Conservation (phyloP, 2,113 vertebrate genomes). For the Promerops cafer region DNA sequence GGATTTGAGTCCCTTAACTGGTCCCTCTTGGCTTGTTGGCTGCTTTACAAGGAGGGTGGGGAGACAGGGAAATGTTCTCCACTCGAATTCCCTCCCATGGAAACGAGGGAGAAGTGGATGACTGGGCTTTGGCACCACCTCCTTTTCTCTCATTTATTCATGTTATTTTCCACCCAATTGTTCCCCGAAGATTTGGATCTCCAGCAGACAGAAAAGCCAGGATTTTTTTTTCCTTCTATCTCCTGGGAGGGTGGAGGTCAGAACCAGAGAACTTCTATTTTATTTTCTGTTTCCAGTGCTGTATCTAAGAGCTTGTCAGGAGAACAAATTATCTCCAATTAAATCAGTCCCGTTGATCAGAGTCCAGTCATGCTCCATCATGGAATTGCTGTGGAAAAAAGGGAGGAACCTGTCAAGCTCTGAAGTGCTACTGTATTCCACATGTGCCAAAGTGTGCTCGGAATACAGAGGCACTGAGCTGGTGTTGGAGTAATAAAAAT, state of each 20-base stretch:
- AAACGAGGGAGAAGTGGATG: neutral
- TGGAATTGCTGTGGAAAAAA: neutral
- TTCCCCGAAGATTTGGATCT: neutral
- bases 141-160: neutral
- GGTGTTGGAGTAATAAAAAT: neutral
- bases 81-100: neutral
- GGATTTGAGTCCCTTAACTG: conserved; percentile 25
- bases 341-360: neutral
- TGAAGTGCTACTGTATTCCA: neutral
- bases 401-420: neutral
- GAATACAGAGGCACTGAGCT: neutral
- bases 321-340: neutral
- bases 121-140: neutral
- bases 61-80: neutral
- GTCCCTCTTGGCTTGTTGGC: conserved; percentile 32
- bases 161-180: neutral
- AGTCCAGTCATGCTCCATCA: neutral
- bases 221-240: neutral
- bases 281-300: neutral
- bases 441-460: neutral
- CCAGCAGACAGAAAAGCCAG: neutral
- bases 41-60: conserved; percentile 33
- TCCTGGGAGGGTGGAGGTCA: neutral
- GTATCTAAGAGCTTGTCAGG: neutral
- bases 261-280: neutral